Evolutionary conservation across 2,888 invertebrate species (phyloP).

Genomic region (Phyllotreta cruciferae): DNA sequence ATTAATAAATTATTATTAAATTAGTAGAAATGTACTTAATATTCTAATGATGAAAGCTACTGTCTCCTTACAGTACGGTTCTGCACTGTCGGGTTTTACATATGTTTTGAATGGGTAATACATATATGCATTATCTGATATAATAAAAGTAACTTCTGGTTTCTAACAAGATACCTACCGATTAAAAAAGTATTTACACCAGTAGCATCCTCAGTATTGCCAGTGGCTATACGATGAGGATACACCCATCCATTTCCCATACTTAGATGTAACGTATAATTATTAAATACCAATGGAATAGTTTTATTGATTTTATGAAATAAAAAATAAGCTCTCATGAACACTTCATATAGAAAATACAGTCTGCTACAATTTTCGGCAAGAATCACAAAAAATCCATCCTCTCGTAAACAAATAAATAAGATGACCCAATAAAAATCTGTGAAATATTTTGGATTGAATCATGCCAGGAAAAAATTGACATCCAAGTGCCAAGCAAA

Average conservation of each 20-base stretch:
- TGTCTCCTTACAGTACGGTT: neutral
- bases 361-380: constrained; percentile 3
- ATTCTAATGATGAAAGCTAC: too few relatives aligned
- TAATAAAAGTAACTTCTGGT: constrained; percentile 17
- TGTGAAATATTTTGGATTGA: constrained; percentile 19
- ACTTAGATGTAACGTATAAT: neutral
- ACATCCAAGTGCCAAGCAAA: constrained; percentile 26
- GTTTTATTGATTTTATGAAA: too few relatives aligned
- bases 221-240: constrained; percentile 3
- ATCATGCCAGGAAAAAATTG: constrained; percentile 21
- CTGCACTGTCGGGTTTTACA: constrained; percentile 5
- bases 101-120: constrained; percentile 13
- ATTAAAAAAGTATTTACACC: constrained; percentile 13
- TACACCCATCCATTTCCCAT: constrained; percentile 7
- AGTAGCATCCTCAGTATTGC: constrained; percentile 14
- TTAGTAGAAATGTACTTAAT: too few relatives aligned
- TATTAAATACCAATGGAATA: constrained; percentile 1
- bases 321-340: neutral
- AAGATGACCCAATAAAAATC: constrained; percentile 14
- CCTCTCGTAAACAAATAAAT: constrained; percentile 14
- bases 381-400: neutral
- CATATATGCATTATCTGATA: constrained; percentile 12
- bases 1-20: constrained; percentile 34
- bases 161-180: constrained; percentile 15
- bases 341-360: neutral